These are phyloP conservation scores for Microcaecilia unicolor DNA, from an alignment of 2,797 vertebrate genomes.

Conservation along the genomic window DNA sequence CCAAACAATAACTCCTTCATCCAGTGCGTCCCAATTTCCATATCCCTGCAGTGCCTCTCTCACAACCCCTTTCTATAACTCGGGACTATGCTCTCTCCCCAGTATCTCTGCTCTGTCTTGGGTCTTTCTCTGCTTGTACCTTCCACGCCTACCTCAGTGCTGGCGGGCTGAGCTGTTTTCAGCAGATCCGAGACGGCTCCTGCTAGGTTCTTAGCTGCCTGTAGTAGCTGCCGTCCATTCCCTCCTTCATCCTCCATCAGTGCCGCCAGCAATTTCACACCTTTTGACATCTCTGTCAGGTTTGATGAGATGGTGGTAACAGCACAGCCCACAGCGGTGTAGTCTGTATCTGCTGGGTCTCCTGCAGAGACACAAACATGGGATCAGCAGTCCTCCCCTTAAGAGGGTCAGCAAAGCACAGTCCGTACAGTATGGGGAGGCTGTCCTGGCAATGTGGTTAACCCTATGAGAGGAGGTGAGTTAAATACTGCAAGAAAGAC, in stretches of 20 bases:
- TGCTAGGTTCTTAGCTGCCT: constrained; percentile 88
- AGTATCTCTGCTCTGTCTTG: too few species aligned
- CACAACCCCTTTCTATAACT: not conserved
- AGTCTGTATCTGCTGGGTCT: constrained; percentile 92
- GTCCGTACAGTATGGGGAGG: too few species aligned
- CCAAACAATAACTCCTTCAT: too few species aligned
- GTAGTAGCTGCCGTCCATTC: constrained; percentile 82
- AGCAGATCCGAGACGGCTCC: constrained; percentile 86
- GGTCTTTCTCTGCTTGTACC: too few species aligned
- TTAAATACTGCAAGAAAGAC: rapidly evolving
- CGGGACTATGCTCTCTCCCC: too few species aligned
- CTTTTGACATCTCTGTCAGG: constrained; percentile 96
- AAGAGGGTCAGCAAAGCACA: too few species aligned
- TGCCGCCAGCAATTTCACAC: constrained; percentile 85
- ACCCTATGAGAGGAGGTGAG: not conserved
- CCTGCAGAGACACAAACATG: constrained; percentile 61
- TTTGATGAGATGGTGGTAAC: constrained; percentile 97
- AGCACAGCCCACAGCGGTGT: constrained; percentile 90
- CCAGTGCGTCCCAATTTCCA: too few species aligned
- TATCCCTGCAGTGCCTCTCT: not conserved
- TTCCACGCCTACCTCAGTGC: constrained; percentile 84
- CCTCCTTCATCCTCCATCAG: constrained; percentile 91
- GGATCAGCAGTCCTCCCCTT: too few species aligned
- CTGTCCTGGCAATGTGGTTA: too few species aligned
- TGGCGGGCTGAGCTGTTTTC: constrained; percentile 86